Evolutionary conservation across 2,888 invertebrate species (phyloP).

Genomic region (Hartigia nigra): DNA sequence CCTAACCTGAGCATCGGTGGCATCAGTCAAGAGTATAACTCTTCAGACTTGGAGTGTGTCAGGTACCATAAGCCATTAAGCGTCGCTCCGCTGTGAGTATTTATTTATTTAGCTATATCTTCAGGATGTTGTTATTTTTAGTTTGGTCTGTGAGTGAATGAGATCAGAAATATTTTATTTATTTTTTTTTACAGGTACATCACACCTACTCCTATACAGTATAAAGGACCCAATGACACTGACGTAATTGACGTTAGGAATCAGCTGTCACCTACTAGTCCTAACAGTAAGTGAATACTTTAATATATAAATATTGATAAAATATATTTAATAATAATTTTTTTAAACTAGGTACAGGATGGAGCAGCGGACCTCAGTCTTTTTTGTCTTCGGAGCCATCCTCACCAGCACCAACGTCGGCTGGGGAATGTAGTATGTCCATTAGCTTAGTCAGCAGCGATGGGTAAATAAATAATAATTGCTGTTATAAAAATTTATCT

Average conservation of each 20-base stretch:
- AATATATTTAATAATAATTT: background rate
- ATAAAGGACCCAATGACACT: constrained; percentile 49
- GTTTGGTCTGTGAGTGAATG: background rate
- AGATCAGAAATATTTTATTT: background rate
- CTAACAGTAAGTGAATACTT: constrained; percentile 53
- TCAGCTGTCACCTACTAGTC: constrained; percentile 61
- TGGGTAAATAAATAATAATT: constrained; percentile 65
- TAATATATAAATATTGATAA: background rate
- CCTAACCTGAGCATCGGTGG: constrained; percentile 49
- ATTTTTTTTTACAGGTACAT: constrained; percentile 46
- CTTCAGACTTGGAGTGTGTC: constrained; percentile 56
- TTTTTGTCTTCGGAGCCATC: constrained; percentile 84
- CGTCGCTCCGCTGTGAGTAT: constrained; percentile 44
- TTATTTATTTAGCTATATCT: constrained; percentile 18
- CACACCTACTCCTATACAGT: constrained; percentile 51
- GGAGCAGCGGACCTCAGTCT: constrained; percentile 86
- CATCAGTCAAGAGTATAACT: constrained; percentile 53
- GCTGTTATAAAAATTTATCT: background rate
- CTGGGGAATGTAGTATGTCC: constrained; percentile 73
- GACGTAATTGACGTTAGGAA: constrained; percentile 53
- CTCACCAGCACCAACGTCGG: constrained; percentile 74
- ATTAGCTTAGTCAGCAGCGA: constrained; percentile 74
- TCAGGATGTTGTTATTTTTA: background rate
- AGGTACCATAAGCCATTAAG: constrained; percentile 54
- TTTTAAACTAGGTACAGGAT: constrained; percentile 69